Conservation (phyloP, 2,113 vertebrate genomes). For the Ia io region DNA sequence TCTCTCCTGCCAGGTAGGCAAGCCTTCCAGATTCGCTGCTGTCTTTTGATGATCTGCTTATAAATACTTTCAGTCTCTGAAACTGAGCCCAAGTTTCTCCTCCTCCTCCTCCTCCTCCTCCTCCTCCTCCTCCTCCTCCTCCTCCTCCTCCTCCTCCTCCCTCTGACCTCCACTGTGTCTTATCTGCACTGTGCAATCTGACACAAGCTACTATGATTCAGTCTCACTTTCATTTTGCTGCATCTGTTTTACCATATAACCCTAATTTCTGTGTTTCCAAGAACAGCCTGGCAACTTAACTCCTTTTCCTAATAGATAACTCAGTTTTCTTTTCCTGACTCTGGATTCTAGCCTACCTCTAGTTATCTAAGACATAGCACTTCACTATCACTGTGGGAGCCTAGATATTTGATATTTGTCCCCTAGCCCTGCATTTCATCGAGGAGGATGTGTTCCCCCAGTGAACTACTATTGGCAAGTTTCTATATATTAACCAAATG, state of each 20-base stretch:
- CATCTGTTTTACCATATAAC: neutral
- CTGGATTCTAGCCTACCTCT: slow-evolving; percentile 1
- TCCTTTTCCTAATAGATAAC: slow-evolving; percentile 32
- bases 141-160: neutral
- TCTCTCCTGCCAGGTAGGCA: slow-evolving; percentile 43
- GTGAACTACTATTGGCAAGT: neutral
- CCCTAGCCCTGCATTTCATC: neutral
- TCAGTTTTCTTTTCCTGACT: slow-evolving; percentile 50
- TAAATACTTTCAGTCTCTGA: slow-evolving; percentile 58
- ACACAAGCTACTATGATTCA: neutral
- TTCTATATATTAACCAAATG: neutral
- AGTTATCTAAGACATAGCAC: neutral
- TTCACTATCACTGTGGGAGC: neutral
- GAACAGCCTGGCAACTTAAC: neutral
- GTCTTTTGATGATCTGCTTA: slow-evolving; percentile 63
- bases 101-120: neutral
- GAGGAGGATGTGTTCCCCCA: neutral
- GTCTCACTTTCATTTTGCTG: slow-evolving; percentile 25
- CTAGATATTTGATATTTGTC: neutral
- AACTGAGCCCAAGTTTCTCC: neutral
- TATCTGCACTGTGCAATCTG: neutral
- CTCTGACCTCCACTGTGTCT: neutral
- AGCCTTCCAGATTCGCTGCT: slow-evolving; percentile 46
- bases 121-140: too few relatives aligned
- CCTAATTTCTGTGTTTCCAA: neutral